Evolutionary conservation across 1,140 invertebrate species (phyloP).

Genomic region (Drosophila paulistorum): DNA sequence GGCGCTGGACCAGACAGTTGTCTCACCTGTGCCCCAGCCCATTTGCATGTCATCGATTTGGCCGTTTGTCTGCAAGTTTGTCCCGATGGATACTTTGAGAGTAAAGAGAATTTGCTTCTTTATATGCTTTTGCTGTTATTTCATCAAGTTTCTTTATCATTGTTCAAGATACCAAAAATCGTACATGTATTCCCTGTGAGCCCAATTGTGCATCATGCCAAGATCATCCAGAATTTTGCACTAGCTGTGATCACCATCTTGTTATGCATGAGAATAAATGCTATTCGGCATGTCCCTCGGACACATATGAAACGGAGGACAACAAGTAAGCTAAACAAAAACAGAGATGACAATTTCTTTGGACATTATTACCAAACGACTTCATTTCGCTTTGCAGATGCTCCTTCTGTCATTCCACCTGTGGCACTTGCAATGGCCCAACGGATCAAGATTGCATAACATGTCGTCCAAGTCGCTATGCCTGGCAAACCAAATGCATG

Average conservation of each 20-base stretch:
- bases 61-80: slow-evolving; percentile 92
- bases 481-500: slow-evolving; percentile 87
- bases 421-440: slow-evolving; percentile 92
- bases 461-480: slow-evolving; percentile 88
- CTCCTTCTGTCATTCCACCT: slow-evolving; percentile 89
- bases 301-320: slow-evolving; percentile 92
- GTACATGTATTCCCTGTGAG: slow-evolving; percentile 90
- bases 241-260: slow-evolving; percentile 92
- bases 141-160: too few species aligned
- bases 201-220: slow-evolving; percentile 92
- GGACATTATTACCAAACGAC: background rate
- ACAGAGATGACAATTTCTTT: too few species aligned
- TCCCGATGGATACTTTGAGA: slow-evolving; percentile 93
- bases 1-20: slow-evolving; percentile 93
- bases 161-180: slow-evolving; percentile 82
- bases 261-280: slow-evolving; percentile 92
- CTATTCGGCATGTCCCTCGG: slow-evolving; percentile 90
- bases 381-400: slow-evolving; percentile 84
- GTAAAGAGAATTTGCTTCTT: slow-evolving; percentile 82
- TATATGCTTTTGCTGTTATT: too few species aligned
- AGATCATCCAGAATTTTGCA: slow-evolving; percentile 90
- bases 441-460: slow-evolving; percentile 91
- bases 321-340: slow-evolving; percentile 85
- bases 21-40: slow-evolving; percentile 90
- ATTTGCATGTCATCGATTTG: slow-evolving; percentile 89